Base-by-base conservation (phyloP, 2,113 vertebrate species). In the Tachycineta bicolor region DNA sequence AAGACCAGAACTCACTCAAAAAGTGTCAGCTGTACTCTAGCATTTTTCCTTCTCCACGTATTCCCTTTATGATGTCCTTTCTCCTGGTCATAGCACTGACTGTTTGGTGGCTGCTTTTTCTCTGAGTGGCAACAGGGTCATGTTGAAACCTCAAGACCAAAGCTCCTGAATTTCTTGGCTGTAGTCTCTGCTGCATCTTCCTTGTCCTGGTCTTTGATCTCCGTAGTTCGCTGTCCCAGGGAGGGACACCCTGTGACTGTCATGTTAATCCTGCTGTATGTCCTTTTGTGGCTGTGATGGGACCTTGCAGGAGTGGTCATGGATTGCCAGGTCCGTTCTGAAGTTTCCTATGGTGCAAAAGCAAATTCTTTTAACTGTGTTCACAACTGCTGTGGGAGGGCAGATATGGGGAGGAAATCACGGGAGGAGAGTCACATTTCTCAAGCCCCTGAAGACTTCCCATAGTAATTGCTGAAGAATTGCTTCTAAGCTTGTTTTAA, bases 61-160 rank as follows among this genome's bases (percentile, higher is more conserved):
- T 99, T 95, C 98, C 98, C 89, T 98, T 99, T 96, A 74, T 99
- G 94, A 98, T 99, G 98, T 99, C 99, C 39, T 98, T 98, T 94
- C 97, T 99, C 23, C 95, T 99, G 97, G 93, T 99, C 62, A 39
- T 99, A 97, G 98, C 96, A 5, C 92, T 99, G 90, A 98, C 98
- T 96, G 92, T 99, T 83, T 98, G 99, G 98, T 99, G 98, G 99
- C 98, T 99, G 75, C 96, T 99, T 94, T 99, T 99, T 94, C 96
- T 99, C 96, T 99, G 97, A 98, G 94, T 49, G 49, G 90, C 94
- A 89, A 69, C 90, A 83, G 96, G 97, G 97, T 96, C 70, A 10
- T 64, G 79, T 89, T 83, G 95, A 97, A 97, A 96, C 90, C 93
- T 97, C 97, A 97, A 98, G 96, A 97, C 96, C 93, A 96, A 97